These are phyloP conservation scores for Xenus cinereus DNA, from an alignment of 2,113 vertebrate genomes.

Conservation along the genomic window DNA sequence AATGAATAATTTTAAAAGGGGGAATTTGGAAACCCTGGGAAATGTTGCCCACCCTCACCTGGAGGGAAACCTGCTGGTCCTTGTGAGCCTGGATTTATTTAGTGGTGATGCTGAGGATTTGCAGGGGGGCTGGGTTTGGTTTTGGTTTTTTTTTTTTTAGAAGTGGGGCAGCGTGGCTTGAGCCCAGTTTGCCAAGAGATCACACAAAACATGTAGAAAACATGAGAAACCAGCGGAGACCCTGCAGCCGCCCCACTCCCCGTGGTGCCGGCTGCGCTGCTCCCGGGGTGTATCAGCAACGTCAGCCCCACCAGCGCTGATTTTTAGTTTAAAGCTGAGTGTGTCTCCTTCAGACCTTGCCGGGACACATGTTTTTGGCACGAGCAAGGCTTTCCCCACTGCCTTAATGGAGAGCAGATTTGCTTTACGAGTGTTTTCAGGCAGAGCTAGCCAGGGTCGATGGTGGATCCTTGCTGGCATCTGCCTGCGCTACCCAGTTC, in stretches of 20 bases:
- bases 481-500: neutral
- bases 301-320: neutral
- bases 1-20: neutral
- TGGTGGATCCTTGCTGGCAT: neutral
- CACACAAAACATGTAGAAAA: neutral
- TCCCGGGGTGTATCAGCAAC: neutral
- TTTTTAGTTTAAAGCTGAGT: neutral
- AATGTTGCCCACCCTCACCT: neutral
- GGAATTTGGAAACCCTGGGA: neutral
- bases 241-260: neutral
- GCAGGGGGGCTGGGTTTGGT: neutral
- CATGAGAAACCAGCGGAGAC: accelerated
- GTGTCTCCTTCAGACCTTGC: neutral
- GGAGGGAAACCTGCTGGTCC: neutral
- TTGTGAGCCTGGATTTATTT: neutral
- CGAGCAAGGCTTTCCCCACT: neutral
- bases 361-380: neutral
- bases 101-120: neutral
- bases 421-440: neutral
- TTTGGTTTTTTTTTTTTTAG: neutral
- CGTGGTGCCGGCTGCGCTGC: neutral
- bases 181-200: neutral
- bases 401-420: neutral
- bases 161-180: neutral
- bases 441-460: neutral